Evolutionary conservation across 2,888 invertebrate genomes (phyloP).

Genomic region (Tiliacea aurago): DNA sequence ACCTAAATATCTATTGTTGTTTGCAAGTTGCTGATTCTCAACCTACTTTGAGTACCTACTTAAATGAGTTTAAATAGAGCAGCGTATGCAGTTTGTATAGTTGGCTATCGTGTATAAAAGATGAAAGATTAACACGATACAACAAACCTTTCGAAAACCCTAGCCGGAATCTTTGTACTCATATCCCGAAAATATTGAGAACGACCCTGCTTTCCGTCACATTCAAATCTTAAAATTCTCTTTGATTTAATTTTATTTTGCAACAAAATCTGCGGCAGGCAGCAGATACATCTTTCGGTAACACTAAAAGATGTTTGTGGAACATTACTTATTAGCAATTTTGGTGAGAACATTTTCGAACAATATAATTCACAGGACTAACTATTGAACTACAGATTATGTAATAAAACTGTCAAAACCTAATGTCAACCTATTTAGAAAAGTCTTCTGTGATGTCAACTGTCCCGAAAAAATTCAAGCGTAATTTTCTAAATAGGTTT

Average conservation of each 20-base stretch:
- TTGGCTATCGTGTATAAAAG: neutral
- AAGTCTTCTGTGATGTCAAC: neutral
- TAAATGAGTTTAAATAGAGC: too few relatives aligned
- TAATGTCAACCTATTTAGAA: neutral
- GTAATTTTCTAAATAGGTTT: conserved; percentile 19
- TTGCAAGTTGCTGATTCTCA: neutral
- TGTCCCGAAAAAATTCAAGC: neutral
- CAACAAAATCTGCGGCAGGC: conserved; percentile 15
- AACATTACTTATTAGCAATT: conserved; percentile 47
- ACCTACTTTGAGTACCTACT: neutral
- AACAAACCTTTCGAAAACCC: conserved; percentile 38
- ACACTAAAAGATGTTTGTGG: conserved; percentile 24
- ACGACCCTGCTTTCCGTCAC: neutral
- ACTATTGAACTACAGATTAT: neutral
- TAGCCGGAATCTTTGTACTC: neutral
- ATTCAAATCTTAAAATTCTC: conserved; percentile 3
- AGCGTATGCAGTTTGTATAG: too few relatives aligned
- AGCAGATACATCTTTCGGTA: conserved; percentile 15
- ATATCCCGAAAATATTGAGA: conserved; percentile 11
- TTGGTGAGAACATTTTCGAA: conserved; percentile 52
- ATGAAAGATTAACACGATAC: neutral
- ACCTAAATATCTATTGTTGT: too few relatives aligned
- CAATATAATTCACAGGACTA: conserved; percentile 4
- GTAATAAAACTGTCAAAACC: neutral
- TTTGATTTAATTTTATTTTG: conserved; percentile 25